A percentile compares a stretch with the other conserved stretches of the same genome.
Evolutionary conservation across 2,797 vertebrate species (phyloP).

Genomic region (Gobio occitaniae): DNA sequence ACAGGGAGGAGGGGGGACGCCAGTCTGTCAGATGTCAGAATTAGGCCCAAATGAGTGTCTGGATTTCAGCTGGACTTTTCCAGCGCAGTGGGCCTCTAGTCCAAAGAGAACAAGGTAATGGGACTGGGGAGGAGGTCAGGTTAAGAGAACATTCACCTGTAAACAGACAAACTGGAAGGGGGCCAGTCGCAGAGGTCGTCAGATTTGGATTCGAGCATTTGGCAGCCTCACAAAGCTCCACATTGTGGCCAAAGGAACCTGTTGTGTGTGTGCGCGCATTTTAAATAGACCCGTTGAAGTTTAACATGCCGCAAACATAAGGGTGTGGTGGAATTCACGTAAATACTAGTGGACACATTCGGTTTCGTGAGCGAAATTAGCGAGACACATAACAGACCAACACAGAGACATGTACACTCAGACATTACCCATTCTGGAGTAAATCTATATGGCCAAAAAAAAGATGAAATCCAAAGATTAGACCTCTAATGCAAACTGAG

Average conservation of each 20-base stretch:
- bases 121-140: constrained; percentile 23
- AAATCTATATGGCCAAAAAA: constrained; percentile 9
- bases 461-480: constrained; percentile 52
- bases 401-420: constrained; percentile 43
- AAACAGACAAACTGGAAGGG: constrained; percentile 52
- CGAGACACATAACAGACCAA: constrained; percentile 74
- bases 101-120: constrained; percentile 42
- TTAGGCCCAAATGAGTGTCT: constrained; percentile 53
- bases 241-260: constrained; percentile 59
- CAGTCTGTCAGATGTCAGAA: constrained; percentile 59
- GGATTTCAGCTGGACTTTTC: constrained; percentile 51
- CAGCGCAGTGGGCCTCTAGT: constrained; percentile 26
- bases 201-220: constrained; percentile 45
- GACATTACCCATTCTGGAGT: constrained; percentile 42
- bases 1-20: constrained; percentile 19
- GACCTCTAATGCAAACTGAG: constrained; percentile 1
- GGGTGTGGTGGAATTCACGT: constrained; percentile 78
- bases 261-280: constrained; percentile 54
- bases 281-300: constrained; percentile 62
- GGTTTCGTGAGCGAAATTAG: constrained; percentile 78
- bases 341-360: constrained; percentile 78
- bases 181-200: constrained; percentile 36
- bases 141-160: constrained; percentile 55
- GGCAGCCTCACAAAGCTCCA: constrained; percentile 63
- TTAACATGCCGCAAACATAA: constrained; percentile 67